These are phyloP conservation scores for Pristionchus maxplancki DNA, from an alignment of 2,888 invertebrate species.

Conservation along the genomic window DNA sequence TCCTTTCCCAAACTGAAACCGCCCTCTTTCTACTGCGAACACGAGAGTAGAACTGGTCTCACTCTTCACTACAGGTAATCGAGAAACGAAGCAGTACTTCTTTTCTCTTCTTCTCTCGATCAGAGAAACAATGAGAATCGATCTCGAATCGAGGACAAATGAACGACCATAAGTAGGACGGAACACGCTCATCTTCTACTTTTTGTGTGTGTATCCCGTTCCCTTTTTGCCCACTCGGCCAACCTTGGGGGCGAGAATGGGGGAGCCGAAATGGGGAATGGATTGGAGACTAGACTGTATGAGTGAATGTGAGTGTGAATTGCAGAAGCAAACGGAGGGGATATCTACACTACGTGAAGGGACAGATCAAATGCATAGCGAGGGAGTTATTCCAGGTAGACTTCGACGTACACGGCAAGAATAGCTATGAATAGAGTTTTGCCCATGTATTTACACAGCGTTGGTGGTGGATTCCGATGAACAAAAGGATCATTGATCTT, in stretches of 20 bases:
- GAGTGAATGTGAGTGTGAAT: background rate
- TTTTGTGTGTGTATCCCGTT: constrained; percentile 30
- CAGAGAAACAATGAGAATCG: background rate
- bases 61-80: constrained; percentile 89
- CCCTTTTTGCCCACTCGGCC: constrained; percentile 2
- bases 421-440: background rate
- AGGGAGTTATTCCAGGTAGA: constrained; percentile 89
- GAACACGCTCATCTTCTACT: constrained; percentile 29
- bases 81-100: background rate
- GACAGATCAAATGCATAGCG: constrained; percentile 73
- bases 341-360: constrained; percentile 96
- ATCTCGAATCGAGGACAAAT: background rate
- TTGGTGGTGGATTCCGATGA: background rate
- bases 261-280: background rate
- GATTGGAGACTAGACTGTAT: constrained; percentile 24
- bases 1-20: constrained; percentile 85
- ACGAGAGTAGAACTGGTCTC: constrained; percentile 92
- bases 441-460: background rate
- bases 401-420: background rate
- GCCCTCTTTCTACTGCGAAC: constrained; percentile 96
- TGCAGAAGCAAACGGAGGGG: constrained; percentile 89
- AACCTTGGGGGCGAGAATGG: constrained; percentile 23
- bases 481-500: background rate
- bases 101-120: background rate
- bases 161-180: constrained; percentile 9